A percentile compares a stretch with the other conserved stretches of the same genome.
Conservation (phyloP, 2,888 invertebrate genomes). For the Anthophora plumipes region DNA sequence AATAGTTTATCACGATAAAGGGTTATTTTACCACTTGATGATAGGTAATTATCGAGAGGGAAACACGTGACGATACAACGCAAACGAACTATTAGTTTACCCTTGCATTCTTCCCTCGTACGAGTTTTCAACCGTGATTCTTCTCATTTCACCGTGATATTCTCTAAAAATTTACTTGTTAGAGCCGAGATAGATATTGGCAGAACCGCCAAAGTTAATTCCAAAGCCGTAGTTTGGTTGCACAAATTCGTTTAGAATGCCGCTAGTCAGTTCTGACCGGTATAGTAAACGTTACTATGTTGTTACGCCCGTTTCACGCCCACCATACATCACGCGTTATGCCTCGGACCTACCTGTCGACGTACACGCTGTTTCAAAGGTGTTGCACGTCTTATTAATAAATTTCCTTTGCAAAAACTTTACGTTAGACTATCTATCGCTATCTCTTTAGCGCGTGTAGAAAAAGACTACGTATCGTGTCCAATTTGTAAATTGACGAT, state of each 20-base stretch:
- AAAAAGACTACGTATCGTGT: neutral
- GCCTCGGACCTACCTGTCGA: slow-evolving; percentile 71
- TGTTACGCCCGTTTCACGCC: slow-evolving; percentile 80
- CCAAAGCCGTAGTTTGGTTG: slow-evolving; percentile 25
- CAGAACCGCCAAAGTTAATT: slow-evolving; percentile 35
- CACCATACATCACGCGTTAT: slow-evolving; percentile 79
- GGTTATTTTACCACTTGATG: neutral
- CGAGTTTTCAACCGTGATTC: neutral
- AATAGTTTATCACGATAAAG: slow-evolving; percentile 25
- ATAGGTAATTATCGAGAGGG: slow-evolving; percentile 3
- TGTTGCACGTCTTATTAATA: neutral
- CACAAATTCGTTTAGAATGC: slow-evolving; percentile 44
- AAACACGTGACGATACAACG: neutral
- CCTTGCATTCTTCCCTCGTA: neutral
- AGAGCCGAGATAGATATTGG: slow-evolving; percentile 31
- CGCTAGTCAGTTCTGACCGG: slow-evolving; percentile 72
- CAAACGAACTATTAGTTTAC: no score
- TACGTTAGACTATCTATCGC: neutral
- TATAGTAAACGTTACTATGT: slow-evolving; percentile 82
- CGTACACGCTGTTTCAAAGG: slow-evolving; percentile 61
- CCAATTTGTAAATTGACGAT: neutral
- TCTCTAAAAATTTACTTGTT: slow-evolving; percentile 27
- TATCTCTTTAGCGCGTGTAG: neutral
- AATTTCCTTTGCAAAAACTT: neutral
- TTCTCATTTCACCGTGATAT: neutral